phyloP scores from a whole-genome alignment of 2,113 vertebrate genomes.

The Toxostoma redivivum region DNA sequence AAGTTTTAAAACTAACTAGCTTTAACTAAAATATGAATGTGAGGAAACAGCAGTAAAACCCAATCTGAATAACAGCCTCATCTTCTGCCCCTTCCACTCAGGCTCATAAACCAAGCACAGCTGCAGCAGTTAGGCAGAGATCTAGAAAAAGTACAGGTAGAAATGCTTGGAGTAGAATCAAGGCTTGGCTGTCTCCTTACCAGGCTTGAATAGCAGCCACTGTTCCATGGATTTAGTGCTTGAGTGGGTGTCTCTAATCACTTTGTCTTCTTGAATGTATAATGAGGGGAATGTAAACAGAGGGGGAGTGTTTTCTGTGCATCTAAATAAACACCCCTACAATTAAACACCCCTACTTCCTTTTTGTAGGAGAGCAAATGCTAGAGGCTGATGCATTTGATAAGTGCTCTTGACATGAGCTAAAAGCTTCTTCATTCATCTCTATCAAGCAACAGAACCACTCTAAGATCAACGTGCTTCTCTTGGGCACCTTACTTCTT shows the following conservation, averaged over 20 bases:
- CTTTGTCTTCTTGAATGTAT: not conserved
- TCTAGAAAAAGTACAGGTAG: not conserved
- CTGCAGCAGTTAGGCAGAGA: rapidly evolving
- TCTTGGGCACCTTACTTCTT: not conserved
- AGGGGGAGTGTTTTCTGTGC: not conserved
- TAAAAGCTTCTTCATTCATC: not conserved
- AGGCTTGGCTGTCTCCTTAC: not conserved
- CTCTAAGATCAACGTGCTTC: not conserved
- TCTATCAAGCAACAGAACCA: not conserved
- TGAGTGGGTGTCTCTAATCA: not conserved
- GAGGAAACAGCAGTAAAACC: not conserved
- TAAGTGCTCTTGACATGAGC: not conserved
- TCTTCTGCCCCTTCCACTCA: not conserved
- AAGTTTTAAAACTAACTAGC: rapidly evolving
- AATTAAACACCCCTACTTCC: not conserved
- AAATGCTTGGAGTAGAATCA: not conserved
- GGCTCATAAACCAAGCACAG: not conserved
- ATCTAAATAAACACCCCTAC: not conserved
- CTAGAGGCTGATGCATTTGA: not conserved
- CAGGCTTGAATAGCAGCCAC: not conserved
- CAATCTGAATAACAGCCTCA: not conserved
- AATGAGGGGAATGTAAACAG: no score
- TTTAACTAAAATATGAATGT: not conserved
- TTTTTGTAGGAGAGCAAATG: not conserved
- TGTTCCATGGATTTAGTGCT: not conserved